Percentiles rank a stretch among this genome's conserved stretches.
Conservation (phyloP, 2,888 invertebrate genomes). For the Dryocosmus kuriphilus region DNA sequence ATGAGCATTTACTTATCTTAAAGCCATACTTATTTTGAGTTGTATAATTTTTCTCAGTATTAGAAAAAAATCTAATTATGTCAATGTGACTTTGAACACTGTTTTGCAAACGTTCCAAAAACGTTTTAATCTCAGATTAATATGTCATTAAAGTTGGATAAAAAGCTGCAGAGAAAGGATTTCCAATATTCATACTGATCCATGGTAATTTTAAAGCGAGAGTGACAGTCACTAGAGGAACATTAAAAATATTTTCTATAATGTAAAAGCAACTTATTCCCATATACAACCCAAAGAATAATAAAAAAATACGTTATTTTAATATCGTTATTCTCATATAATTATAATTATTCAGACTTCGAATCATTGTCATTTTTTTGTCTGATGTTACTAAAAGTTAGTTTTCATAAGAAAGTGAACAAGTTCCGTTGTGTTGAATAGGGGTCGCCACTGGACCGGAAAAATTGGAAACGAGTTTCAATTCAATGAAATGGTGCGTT, state of each 20-base stretch:
- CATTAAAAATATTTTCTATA: conserved; percentile 62
- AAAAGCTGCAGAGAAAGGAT: conserved; percentile 59
- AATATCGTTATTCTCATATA: no score
- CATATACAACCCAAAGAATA: no score
- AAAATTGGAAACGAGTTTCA: no score
- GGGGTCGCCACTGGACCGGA: no score
- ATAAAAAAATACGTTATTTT: no score
- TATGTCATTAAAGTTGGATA: conserved; percentile 24
- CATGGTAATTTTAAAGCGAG: conserved; percentile 54
- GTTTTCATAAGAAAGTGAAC: no score
- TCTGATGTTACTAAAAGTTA: no score
- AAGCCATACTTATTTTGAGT: conserved; percentile 77
- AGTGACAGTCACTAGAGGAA: conserved; percentile 54
- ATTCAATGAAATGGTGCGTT: no score
- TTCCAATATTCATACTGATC: conserved; percentile 58
- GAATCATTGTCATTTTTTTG: no score
- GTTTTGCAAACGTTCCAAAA: conserved; percentile 63
- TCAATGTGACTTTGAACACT: background rate
- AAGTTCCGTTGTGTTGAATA: no score
- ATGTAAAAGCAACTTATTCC: conserved; percentile 57
- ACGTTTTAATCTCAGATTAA: conserved; percentile 44
- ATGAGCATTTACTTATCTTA: conserved; percentile 79
- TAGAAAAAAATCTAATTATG: conserved; percentile 50
- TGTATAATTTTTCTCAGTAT: no score
- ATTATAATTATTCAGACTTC: no score